Evolutionary conservation across 2,113 vertebrate genomes (phyloP), one percentile per base, ranked within the genome.

Genomic region (Microtus pennsylvanicus): DNA sequence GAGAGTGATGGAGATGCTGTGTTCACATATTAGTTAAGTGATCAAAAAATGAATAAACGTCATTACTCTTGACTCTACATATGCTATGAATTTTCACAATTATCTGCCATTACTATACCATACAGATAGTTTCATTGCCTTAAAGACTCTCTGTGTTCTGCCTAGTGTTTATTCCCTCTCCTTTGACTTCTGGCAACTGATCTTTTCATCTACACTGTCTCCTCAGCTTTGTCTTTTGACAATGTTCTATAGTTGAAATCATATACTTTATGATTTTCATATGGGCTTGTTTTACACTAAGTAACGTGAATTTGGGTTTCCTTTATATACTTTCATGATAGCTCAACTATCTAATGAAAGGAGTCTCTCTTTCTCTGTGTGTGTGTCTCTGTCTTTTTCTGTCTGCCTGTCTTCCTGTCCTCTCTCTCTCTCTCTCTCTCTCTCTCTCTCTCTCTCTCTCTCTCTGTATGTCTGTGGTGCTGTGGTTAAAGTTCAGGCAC

Each of bases 211-310:
- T 47, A 69, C 30, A 69, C 5, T 77, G 10, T 90, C 67, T 87
- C 67, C 70, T 77, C 24, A 78, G 45, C 87, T 94, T 93, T 76
- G 28, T 13, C 58, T 96, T 93, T 93, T 16, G 6, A 86, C 47
- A 85, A 38, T 87, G 30, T 55, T 21, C 85, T 85, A 45, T 52
- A 47, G 10, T 91, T 90, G 42, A 42, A 86, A 93, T 86, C 24
- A 78, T n/a, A 80, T 0, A 72, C 4, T 78, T 45, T 85, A 65
- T 42, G 30, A 22, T 86, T 95, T 93, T 81, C 58, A 63, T 42
- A 81, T 86, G 95, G 75, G 14, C 19, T 91, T 94, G 35, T 11
- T n/a, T 72, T 70, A 81, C n/a, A 91, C 33, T 89, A 92, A 63
- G 1, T 50, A 89, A 86, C 70, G 75, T 50, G 1, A 26, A 72